A percentile compares a stretch with the other conserved stretches of the same genome.
Evolutionary conservation across 2,113 vertebrate genomes (phyloP).

Genomic region (Pseudopipra pipra): DNA sequence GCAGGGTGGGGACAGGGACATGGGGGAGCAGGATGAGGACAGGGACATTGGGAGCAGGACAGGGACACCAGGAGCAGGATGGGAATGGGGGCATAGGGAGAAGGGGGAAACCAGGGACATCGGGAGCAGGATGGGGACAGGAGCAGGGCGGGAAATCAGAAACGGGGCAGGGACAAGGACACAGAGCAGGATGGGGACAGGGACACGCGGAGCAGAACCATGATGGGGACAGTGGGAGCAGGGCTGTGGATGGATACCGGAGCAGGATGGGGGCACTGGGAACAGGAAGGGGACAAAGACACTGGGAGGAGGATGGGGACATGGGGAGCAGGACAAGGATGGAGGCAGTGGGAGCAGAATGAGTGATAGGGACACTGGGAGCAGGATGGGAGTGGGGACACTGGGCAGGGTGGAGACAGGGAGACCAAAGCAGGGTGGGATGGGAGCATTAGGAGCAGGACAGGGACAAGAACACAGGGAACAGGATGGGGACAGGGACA

Average conservation of each 20-base stretch:
- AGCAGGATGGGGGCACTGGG: neutral
- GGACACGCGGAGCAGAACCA: neutral
- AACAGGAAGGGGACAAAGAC: neutral
- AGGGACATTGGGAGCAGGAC: no score
- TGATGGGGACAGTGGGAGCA: neutral
- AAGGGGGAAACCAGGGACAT: no score
- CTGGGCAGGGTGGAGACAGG: neutral
- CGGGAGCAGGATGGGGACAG: no score
- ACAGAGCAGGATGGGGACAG: neutral
- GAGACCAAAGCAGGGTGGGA: neutral
- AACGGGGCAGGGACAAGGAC: no score
- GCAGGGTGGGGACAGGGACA: neutral
- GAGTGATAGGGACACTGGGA: no score
- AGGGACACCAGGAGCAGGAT: neutral
- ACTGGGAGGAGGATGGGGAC: neutral
- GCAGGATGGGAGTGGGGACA: neutral
- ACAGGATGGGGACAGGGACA: neutral
- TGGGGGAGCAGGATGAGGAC: neutral
- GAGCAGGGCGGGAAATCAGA: no score
- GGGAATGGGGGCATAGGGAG: neutral
- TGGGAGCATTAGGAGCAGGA: neutral
- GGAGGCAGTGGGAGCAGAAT: neutral
- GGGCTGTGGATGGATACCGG: neutral
- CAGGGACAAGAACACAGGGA: neutral
- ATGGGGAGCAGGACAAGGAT: rapidly evolving